Conservation (phyloP, 2,797 vertebrate genomes). For the Etheostoma nigrum region DNA sequence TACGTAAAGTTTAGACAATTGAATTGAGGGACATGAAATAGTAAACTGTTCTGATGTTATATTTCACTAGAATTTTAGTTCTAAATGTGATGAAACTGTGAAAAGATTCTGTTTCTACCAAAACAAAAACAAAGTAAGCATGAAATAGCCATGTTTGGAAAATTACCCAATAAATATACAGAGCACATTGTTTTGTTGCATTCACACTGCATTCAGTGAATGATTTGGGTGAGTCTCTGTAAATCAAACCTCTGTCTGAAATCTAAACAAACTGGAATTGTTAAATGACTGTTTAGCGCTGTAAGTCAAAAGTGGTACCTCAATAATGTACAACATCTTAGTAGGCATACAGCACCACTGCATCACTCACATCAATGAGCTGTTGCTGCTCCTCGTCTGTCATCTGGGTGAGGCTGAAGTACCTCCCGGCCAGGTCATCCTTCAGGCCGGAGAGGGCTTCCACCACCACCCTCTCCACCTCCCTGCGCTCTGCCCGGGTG, state of each 20-base stretch:
- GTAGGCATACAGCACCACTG: neutral
- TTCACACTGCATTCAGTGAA: neutral
- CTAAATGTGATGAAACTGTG: slow-evolving; percentile 7
- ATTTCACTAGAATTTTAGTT: neutral
- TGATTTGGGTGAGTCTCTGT: neutral
- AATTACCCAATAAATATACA: neutral
- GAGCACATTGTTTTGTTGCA: neutral
- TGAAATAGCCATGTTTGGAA: slow-evolving; percentile 5
- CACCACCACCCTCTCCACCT: slow-evolving; percentile 93
- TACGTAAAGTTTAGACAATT: neutral
- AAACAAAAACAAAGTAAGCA: neutral
- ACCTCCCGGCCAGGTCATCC: slow-evolving; percentile 89
- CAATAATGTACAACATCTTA: neutral
- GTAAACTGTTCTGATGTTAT: neutral
- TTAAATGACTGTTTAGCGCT: neutral
- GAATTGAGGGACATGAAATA: neutral
- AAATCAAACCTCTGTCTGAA: neutral
- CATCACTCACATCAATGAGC: slow-evolving; percentile 93
- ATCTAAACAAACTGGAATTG: neutral
- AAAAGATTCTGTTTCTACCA: neutral
- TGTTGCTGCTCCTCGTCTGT: slow-evolving; percentile 94
- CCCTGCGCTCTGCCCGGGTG: slow-evolving; percentile 92
- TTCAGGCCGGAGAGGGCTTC: slow-evolving; percentile 91
- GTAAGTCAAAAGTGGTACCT: neutral
- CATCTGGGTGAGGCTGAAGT: slow-evolving; percentile 94